These are phyloP conservation scores for Lepidonotus clava DNA, from an alignment of 2,888 invertebrate genomes.

Conservation along the genomic window DNA sequence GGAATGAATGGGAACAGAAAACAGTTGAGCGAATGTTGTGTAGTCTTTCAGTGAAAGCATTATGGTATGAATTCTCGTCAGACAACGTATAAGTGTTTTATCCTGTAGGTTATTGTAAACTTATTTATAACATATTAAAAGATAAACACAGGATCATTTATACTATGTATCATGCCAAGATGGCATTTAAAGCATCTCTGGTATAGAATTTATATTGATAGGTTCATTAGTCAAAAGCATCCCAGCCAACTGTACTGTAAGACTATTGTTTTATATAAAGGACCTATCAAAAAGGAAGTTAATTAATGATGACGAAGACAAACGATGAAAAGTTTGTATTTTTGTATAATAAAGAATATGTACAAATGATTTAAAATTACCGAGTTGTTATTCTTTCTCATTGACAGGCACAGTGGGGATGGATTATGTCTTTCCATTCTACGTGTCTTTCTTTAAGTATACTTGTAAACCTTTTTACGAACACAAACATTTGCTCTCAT, in stretches of 20 bases:
- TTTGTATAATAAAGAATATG: conserved; percentile 53
- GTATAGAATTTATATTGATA: conserved; percentile 32
- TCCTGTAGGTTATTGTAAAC: conserved; percentile 39
- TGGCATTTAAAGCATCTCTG: not conserved
- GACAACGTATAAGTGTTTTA: conserved; percentile 37
- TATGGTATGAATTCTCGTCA: not conserved
- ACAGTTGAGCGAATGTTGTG: not conserved
- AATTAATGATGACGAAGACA: conserved; percentile 12
- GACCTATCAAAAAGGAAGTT: not conserved
- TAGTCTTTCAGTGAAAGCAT: conserved; percentile 21
- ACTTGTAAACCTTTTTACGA: too few species aligned
- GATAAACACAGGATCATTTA: not conserved
- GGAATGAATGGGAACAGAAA: not conserved
- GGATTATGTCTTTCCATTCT: too few species aligned
- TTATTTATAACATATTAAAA: conserved; percentile 49
- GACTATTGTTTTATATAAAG: conserved; percentile 51
- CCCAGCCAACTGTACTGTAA: conserved; percentile 1
- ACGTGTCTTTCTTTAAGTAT: too few species aligned
- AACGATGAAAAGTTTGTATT: conserved; percentile 53
- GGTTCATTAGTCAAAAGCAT: not conserved
- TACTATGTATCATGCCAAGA: not conserved
- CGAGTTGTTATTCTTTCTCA: not conserved
- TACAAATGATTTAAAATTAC: not conserved
- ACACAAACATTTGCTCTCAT: too few species aligned
- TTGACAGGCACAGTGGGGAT: too few species aligned